Base-by-base conservation (phyloP, 2,113 vertebrate species). In the Nansenia antarctica region DNA sequence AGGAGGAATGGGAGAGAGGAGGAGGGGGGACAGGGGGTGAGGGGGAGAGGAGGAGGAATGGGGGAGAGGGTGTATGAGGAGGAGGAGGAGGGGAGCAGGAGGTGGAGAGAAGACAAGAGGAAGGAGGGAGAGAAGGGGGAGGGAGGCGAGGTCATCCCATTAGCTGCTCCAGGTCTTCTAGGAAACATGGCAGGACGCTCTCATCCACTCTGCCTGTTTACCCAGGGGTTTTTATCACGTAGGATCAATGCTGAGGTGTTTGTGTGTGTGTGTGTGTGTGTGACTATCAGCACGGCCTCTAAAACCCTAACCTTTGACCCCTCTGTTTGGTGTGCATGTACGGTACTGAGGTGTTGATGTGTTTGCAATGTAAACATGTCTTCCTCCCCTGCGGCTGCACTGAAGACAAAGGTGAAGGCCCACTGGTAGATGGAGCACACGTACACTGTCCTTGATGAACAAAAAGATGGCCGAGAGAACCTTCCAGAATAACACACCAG, bases 161-260 rank as follows among this genome's bases (percentile, higher is more conserved):
- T 55, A 27, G 61, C 42, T 52, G 47, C 57, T 67, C 58, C 58
- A 37, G 57, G 34, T 69, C 62, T 59, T 62, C 18, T 6, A 20
- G 55, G 39, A 67, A 60, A 30, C 69, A 52, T 66, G 30, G 45
- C 42, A n/a, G n/a, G 3, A 42, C 39, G 12, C 39, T 42, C 18
- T 18, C 39, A 42, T 42, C 18, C 39, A 42, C 39, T 42, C 12
- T 5, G 14, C 39, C 18, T 42, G 39, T 42, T 49, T 49, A 49
- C 45, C 45, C n/a, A 15, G 18, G 2, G 14, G n/a, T 15, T n/a
- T 49, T 5, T 42, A 20, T 49, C 18, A 22, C 1, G 20, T 22
- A n/a, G 45, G 45, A 57, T 39, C 39, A 59, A 4, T 24, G 62
- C 39, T 49, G 53, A 69, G 22, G 35, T n/a, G 3, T 5, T 6